Percentiles rank a stretch among this genome's conserved stretches.
These are phyloP conservation scores for Crax fasciolata DNA, from an alignment of 2,797 vertebrate genomes.

Conservation along the genomic window DNA sequence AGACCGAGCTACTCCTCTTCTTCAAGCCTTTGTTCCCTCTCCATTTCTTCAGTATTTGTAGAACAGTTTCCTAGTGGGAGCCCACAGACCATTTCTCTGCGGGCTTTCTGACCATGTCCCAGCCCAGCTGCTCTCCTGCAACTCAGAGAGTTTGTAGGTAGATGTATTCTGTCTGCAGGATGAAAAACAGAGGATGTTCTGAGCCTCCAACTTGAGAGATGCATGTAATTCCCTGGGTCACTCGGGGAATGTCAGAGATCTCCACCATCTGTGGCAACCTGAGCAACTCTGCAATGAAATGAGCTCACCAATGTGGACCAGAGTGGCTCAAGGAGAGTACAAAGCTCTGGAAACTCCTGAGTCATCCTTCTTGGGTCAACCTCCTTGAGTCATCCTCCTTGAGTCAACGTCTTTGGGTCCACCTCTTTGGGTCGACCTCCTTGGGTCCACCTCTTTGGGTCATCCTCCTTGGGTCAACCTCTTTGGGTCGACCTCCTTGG, in stretches of 20 bases:
- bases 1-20: not conserved
- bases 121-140: not conserved
- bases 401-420: too few species aligned
- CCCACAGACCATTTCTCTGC: not conserved
- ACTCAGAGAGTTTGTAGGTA: not conserved
- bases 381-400: too few species aligned
- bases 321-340: not conserved
- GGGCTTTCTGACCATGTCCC: not conserved
- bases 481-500: not conserved
- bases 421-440: not conserved
- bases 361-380: too few species aligned
- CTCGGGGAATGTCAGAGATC: not conserved
- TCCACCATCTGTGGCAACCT: not conserved
- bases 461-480: too few species aligned
- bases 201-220: too few species aligned
- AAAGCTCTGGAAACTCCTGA: not conserved
- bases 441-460: too few species aligned
- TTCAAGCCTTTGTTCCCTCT: not conserved
- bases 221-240: fast-evolving
- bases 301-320: not conserved
- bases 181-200: too few species aligned
- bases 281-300: not conserved
- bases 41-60: too few species aligned
- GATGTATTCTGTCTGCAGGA: not conserved
- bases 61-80: fast-evolving